Evolutionary conservation across 2,113 vertebrate genomes (phyloP), one percentile per base, ranked within the genome.

Genomic region (Gopherus evgoodei): DNA sequence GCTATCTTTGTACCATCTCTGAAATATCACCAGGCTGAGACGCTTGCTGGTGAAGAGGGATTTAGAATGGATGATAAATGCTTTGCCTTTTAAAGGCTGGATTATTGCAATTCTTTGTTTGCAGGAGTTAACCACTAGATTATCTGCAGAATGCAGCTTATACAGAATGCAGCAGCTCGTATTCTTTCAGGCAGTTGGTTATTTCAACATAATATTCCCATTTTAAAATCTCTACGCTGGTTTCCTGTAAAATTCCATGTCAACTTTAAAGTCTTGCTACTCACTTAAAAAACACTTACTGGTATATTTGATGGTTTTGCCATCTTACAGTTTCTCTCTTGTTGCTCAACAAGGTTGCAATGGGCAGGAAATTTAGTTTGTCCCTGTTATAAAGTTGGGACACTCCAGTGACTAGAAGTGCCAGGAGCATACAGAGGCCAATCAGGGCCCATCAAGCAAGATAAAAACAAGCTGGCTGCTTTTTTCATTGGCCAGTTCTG

Each of bases 71-170:
- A 47, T 84, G 81, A 83, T 50, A 42, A 57, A 84, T 50, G 11
- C 69, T 93, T 95, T 91, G 57, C 69, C 53, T 95, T 94, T 83
- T 88, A 65, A 84, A 86, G 42, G 88, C 84, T 95, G 86, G 91
- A 94, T 97, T 96, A 96, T 81, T 94, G 90, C 78, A 90, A 59
- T 95, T 96, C 93, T 96, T 96, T 97, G 81, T 96, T 97, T 92
- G 96, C 89, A 87, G 84, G 76, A 95, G 94, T 95, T 89, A 93
- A 89, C 88, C 54, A 72, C 91, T 0, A 0, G 69, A 86, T 95
- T 96, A 97, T 97, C 96, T 97, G 86, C 82, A 0, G 0, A 91
- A 90, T 75, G 80, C 96, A 96, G 97, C 81, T 90, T 90, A 96
- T 90, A 81, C 2, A 86, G 87, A n/a, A 88, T 83, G 87, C 52